Base-by-base conservation (phyloP, 2,797 vertebrate species). In the Hozukius guyotensis region DNA sequence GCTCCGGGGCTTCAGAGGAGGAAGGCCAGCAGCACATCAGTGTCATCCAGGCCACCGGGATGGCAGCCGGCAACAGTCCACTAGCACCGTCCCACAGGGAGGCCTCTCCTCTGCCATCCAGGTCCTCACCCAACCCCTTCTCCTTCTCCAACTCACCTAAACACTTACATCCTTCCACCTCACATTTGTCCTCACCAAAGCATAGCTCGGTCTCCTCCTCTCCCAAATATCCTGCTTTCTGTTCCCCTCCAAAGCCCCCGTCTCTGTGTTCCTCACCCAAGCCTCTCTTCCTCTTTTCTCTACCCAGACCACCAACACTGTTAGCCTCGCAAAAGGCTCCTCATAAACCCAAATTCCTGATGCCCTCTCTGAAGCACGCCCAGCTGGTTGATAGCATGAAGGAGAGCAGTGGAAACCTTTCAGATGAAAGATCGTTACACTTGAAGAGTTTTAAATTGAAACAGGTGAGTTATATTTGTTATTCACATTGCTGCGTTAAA, bases 11-110 rank as follows among this genome's bases (percentile, higher is more conserved):
- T 80, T 94, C 94, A 93, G 96, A 96, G 93, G 96, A 97, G 89
- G 94, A 95, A 93, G 93, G 93, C 94, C 97, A 97, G 95, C 96
- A 97, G 95, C 97, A 98, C 87, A 95, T 96, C 86, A 97, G 97
- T 90, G 97, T 98, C 80, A 98, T 98, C 93, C 98, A 99, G 94
- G 94, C 97, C 92, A 97, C 96, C 27, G 97, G 97, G 91, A 89
- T 96, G 94, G 94, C 96, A 80, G 93, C 95, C 87, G 94, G 92
- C 91, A 92, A 93, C 93, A 97, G 96, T 91, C 95, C 97, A 82
- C 90, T 95, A 86, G 93, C 95, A 86, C 95, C 96, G 90, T 90
- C 96, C 87, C 96, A 94, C 92, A 96, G 94, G 89, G 96, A 97
- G 89, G 85, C 93, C 79, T 96, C 96, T 89, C 94, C 95, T 77